Evolutionary conservation across 1,140 invertebrate genomes (phyloP), one percentile per base, ranked within the genome.

Genomic region (Triops longicaudatus): DNA sequence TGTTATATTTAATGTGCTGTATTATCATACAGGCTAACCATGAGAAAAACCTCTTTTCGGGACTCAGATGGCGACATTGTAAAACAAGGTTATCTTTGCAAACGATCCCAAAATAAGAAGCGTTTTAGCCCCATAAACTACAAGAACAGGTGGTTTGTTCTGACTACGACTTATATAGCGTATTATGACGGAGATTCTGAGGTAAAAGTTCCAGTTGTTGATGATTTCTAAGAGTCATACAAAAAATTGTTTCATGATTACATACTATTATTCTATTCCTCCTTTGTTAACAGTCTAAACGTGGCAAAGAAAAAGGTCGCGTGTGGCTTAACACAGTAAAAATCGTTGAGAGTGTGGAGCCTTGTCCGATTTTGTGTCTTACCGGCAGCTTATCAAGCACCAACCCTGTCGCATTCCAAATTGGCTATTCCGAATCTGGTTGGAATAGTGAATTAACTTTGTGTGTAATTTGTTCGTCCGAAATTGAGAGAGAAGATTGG

Each of bases 101-200:
- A 94, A 84, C 86, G 92, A 75, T 94, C 93, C 3, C 92, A 93
- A 83, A 94, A 93, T 84, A 94, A 93, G 83, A 93, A 93, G 83
- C 87, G 91, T 72, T 94, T 93, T 82, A 92, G 91, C 26, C 89
- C 91, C 9, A 89, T 93, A 44, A 94, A 94, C 83, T 94, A 92
- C 83, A 93, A 93, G 83, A 90, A 91, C 84, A 88, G 93, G 27
- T 94, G 91, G 91, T 92, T 94, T 84, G 89, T 92, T 73, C 84
- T 95, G 31, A 93, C 91, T 0, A 88, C 87, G 79, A 88, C 87
- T 74, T 87, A 87, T 77, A 87, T 95, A 26, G 89, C 90, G 73
- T 95, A 94, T 84, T 94, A 92, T 84, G 93, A 94, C 83, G 88
- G 89, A 74, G 89, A 92, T 84, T 87, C 89, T 50, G 90, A 92